These are phyloP conservation scores for Syrista parreyssii DNA, from an alignment of 2,888 invertebrate species.

Conservation along the genomic window DNA sequence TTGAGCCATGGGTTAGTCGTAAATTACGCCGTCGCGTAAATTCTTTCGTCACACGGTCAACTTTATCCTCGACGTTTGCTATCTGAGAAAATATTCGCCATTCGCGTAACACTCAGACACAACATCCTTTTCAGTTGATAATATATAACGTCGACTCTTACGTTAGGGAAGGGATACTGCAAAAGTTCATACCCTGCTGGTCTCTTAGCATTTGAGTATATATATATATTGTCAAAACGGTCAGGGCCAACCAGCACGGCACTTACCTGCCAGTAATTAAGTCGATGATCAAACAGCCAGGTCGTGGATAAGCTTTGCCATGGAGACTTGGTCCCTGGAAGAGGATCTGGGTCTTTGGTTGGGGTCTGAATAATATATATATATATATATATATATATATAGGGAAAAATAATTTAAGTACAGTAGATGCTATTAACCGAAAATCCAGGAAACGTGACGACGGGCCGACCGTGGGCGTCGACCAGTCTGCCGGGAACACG, in stretches of 20 bases:
- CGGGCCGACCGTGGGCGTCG: not conserved
- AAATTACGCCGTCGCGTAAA: slow-evolving; percentile 31
- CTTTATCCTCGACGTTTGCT: not conserved
- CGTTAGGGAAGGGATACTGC: not conserved
- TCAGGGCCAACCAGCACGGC: not conserved
- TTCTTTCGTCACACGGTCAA: slow-evolving; percentile 16
- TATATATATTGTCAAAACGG: not conserved
- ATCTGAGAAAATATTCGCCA: not conserved
- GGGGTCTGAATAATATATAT: not conserved
- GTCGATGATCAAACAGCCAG: slow-evolving; percentile 6
- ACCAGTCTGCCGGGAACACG: not conserved
- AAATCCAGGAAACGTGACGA: not conserved
- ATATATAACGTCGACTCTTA: not conserved
- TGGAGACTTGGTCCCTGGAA: not conserved
- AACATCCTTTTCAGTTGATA: not conserved
- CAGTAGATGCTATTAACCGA: not conserved
- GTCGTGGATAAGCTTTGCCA: not conserved
- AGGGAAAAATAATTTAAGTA: not conserved
- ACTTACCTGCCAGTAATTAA: slow-evolving; percentile 25
- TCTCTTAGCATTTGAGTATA: not conserved
- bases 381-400: too few species aligned
- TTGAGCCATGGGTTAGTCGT: slow-evolving; percentile 9
- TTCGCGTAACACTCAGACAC: not conserved
- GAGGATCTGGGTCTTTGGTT: not conserved
- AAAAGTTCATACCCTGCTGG: not conserved